Evolutionary conservation across 2,113 vertebrate genomes (phyloP), one percentile per base, ranked within the genome.

Genomic region (Marcusenius ussheri): DNA sequence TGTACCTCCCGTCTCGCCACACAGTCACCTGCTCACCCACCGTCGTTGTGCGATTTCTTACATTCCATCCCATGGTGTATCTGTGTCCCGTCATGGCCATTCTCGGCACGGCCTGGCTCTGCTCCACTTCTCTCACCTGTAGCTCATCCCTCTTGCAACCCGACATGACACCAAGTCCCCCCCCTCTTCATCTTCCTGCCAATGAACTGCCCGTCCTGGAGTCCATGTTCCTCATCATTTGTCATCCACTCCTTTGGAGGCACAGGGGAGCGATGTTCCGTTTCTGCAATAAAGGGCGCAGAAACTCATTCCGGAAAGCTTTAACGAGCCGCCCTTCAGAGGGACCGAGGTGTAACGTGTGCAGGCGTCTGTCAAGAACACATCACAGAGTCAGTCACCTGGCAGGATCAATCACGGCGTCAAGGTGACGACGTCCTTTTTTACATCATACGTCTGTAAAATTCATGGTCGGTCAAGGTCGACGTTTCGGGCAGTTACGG

Each of bases 391-490:
- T 90, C 94, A 92, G 93, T 92, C 89, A 92, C 89, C 90, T 90
- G n/a, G 91, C 39, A 42, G 91, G 90, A 77, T 50, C 89, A 90
- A 70, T 92, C n/a, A 88, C 90, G 91, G 62, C 88, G 39, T 58
- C 42, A 87, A 47, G 51, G 87, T 89, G 88, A 47, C 9, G 47
- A 88, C 86, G 47, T 87, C 56, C 39, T 39, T 53, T 46, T 92
- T 91, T 53, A 17, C 5, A n/a, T 89, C 91, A 90, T 47, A 35
- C 47, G 10, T 53, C 80, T 35, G 90, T 87, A 92, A 92, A 90
- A 92, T 92, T 92, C 62, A 39, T 94, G 89, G 85, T 90, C 80
- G 91, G 92, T 93, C 80, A 89, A 91, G 93, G 92, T 90, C 70
- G 27, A 87, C 88, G 84, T 70, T 88, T 49, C 11, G 27, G 90